Conservation (phyloP, 1,140 invertebrate genomes). For the Drosophila yakuba region DNA sequence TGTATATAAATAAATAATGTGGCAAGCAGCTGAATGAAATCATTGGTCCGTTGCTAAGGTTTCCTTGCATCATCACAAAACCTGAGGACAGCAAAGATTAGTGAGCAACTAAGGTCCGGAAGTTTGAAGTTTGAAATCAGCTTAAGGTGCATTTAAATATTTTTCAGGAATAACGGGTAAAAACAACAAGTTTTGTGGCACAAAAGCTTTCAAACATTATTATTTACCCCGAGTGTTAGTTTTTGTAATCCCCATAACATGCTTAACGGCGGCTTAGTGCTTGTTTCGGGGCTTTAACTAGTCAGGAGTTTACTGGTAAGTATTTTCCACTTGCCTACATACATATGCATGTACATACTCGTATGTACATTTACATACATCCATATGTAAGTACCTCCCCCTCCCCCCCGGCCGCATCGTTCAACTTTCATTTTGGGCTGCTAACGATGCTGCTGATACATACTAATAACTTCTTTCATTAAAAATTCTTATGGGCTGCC, state of each 20-base stretch:
- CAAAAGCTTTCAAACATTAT: background rate
- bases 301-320: background rate
- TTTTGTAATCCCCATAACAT: background rate
- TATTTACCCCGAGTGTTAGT: background rate
- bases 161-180: background rate
- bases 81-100: slow-evolving; percentile 21
- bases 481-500: slow-evolving; percentile 71
- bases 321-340: background rate
- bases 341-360: too few relatives aligned
- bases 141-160: slow-evolving; percentile 1
- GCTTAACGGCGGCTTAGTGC: background rate
- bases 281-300: background rate
- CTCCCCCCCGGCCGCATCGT: slow-evolving; percentile 27
- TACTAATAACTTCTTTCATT: slow-evolving; percentile 82
- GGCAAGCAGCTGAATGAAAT: slow-evolving; percentile 3
- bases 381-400: slow-evolving; percentile 21
- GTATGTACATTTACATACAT: slow-evolving; percentile 10
- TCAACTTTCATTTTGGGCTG: slow-evolving; percentile 72
- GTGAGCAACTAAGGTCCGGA: background rate
- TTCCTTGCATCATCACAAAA: slow-evolving; percentile 1
- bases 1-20: slow-evolving; percentile 25
- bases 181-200: background rate
- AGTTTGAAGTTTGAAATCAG: background rate
- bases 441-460: slow-evolving; percentile 78
- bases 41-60: slow-evolving; percentile 13